Percentiles rank a stretch among this genome's conserved stretches.
Evolutionary conservation across 2,797 vertebrate genomes (phyloP).

Genomic region (Diplodus sargus): DNA sequence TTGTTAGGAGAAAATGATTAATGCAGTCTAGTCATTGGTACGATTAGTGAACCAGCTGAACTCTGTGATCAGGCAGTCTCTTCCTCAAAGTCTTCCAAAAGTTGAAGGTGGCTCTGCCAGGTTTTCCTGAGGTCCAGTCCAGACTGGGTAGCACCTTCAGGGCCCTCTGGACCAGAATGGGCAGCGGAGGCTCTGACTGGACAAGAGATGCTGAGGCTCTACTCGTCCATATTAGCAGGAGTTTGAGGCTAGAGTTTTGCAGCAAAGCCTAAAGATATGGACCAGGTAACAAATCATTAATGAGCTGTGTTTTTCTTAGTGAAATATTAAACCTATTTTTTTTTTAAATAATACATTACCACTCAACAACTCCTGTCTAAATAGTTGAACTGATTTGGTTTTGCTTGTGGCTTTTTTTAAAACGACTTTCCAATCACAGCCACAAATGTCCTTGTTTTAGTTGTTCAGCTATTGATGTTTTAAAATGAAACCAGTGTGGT

Average conservation of each 20-base stretch:
- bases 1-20: not conserved
- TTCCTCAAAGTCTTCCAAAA: slow-evolving; percentile 89
- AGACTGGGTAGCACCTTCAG: slow-evolving; percentile 88
- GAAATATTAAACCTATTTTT: not conserved
- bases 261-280: slow-evolving; percentile 82
- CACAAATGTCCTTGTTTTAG: not conserved
- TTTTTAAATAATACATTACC: not conserved
- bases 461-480: not conserved
- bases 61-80: slow-evolving; percentile 80
- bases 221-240: slow-evolving; percentile 88
- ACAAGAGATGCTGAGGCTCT: slow-evolving; percentile 63
- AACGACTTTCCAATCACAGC: not conserved
- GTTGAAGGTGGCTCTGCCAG: slow-evolving; percentile 32
- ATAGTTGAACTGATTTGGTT: not conserved
- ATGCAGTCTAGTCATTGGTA: not conserved
- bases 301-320: not conserved
- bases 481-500: slow-evolving; percentile 9
- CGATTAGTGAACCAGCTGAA: not conserved
- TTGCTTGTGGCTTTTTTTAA: not conserved
- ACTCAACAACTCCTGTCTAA: not conserved
- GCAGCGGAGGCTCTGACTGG: slow-evolving; percentile 80
- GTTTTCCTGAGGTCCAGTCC: slow-evolving; percentile 80
- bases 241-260: slow-evolving; percentile 82
- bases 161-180: slow-evolving; percentile 85
- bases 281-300: not conserved